Evolutionary conservation across 2,888 invertebrate species (phyloP).

Genomic region (Drosophila acutilabella): DNA sequence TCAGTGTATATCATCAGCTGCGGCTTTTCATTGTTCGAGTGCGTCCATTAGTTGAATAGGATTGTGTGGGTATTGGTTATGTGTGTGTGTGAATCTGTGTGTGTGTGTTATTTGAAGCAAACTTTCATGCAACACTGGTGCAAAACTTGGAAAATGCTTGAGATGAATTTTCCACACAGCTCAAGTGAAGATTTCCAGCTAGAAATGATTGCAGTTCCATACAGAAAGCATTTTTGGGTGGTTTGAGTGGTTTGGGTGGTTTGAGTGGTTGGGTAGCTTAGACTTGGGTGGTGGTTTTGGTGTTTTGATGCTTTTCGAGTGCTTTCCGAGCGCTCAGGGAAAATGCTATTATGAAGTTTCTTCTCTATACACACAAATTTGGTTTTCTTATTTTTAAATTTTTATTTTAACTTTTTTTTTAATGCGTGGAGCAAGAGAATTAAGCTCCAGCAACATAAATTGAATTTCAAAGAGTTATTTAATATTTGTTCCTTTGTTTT

Average conservation of each 20-base stretch:
- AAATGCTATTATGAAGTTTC: constrained; percentile 58
- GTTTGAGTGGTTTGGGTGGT: constrained; percentile 2
- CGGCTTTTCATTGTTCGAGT: constrained; percentile 1
- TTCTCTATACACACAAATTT: background rate
- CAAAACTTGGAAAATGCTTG: constrained; percentile 41
- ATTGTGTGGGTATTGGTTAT: background rate
- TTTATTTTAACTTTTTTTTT: background rate
- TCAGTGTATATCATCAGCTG: constrained; percentile 20
- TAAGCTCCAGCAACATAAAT: constrained; percentile 66
- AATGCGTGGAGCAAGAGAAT: constrained; percentile 61
- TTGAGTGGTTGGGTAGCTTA: constrained; percentile 8
- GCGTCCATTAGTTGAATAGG: too few species aligned
- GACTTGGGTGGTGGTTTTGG: background rate
- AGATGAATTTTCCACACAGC: constrained; percentile 31
- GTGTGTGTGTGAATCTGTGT: background rate
- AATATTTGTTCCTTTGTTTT: constrained; percentile 12
- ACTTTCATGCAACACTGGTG: constrained; percentile 37
- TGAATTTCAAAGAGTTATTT: constrained; percentile 77
- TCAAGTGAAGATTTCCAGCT: constrained; percentile 30
- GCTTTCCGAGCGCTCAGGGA: constrained; percentile 4
- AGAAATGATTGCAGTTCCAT: constrained; percentile 20
- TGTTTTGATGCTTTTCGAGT: background rate
- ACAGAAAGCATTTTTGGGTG: constrained; percentile 14
- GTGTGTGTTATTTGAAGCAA: constrained; percentile 16
- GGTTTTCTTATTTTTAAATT: constrained; percentile 2